Conservation (phyloP, 2,888 invertebrate genomes). For the Coecobrya sp. region DNA sequence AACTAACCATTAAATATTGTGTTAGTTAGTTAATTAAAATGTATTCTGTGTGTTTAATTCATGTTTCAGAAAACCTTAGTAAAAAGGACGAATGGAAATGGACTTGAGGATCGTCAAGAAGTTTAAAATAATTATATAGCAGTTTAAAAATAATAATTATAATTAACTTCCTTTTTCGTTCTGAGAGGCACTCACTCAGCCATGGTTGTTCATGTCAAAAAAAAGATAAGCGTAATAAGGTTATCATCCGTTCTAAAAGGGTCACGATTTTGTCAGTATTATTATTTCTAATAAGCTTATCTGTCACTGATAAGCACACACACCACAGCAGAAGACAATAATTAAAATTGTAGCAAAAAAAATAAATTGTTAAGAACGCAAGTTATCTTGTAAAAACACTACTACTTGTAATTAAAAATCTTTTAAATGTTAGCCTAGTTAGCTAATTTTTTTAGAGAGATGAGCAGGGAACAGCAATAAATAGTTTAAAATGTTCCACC, state of each 20-base stretch:
- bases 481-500: neutral
- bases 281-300: neutral
- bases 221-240: neutral
- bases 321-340: neutral
- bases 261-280: neutral
- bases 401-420: too few relatives aligned
- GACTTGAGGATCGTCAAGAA: too few relatives aligned
- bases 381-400: too few relatives aligned
- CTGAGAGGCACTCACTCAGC: neutral
- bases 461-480: conserved; percentile 45
- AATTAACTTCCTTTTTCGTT: too few relatives aligned
- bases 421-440: neutral
- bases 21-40: neutral
- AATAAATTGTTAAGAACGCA: neutral
- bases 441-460: too few relatives aligned
- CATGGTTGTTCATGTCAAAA: conserved; percentile 11
- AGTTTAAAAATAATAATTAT: too few relatives aligned
- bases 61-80: conserved; percentile 19
- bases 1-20: neutral
- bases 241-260: neutral
- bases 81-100: neutral
- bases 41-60: neutral
- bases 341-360: neutral
- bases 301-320: neutral
- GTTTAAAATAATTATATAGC: too few relatives aligned